Conservation (phyloP, 2,888 invertebrate species). For the Carterocephalus palaemon region DNA sequence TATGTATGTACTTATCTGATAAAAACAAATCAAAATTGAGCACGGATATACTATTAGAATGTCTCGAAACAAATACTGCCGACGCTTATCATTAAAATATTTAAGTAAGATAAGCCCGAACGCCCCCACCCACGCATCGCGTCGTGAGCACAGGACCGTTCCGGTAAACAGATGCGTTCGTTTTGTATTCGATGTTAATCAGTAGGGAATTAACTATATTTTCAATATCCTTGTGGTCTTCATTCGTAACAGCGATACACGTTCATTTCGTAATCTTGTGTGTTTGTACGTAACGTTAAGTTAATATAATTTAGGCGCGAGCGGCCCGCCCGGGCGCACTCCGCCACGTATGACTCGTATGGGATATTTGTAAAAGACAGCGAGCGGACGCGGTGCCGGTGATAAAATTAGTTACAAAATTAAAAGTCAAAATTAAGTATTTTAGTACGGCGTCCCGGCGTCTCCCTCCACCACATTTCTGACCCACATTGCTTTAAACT, state of each 20-base stretch:
- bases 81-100: constrained; percentile 57
- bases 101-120: constrained; percentile 57
- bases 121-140: constrained; percentile 39
- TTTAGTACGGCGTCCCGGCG: constrained; percentile 49
- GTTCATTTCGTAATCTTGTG: constrained; percentile 61
- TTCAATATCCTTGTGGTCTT: constrained; percentile 78
- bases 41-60: constrained; percentile 75
- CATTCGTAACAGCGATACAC: constrained; percentile 73
- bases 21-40: constrained; percentile 64
- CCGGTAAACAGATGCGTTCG: constrained; percentile 42
- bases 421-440: constrained; percentile 67
- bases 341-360: no score
- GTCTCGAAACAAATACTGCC: constrained; percentile 71
- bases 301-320: constrained; percentile 42
- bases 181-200: constrained; percentile 63
- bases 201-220: constrained; percentile 51
- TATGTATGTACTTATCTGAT: constrained; percentile 44
- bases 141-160: constrained; percentile 36
- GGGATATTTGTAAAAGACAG: constrained; percentile 73
- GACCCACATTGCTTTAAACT: constrained; percentile 35
- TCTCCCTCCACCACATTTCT: constrained; percentile 32
- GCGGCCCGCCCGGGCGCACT: no score
- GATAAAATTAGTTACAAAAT: constrained; percentile 75
- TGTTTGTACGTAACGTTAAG: constrained; percentile 51
- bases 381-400: constrained; percentile 74